phyloP scores from a whole-genome alignment of 2,888 invertebrate species.

The Drosophila hawaiiensis region DNA sequence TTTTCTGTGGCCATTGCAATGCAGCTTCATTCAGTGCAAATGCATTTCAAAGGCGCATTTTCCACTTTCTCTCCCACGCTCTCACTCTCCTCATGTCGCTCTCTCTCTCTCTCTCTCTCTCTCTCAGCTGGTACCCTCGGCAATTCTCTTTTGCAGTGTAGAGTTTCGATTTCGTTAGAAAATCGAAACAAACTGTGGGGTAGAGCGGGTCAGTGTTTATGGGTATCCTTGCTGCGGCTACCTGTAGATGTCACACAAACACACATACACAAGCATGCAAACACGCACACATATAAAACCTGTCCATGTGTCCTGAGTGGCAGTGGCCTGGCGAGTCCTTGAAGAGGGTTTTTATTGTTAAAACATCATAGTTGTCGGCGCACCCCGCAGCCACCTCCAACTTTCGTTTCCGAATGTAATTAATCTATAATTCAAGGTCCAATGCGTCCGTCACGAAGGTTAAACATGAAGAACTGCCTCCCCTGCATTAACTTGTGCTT shows the following conservation, averaged over 20 bases:
- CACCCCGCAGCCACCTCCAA: slow-evolving; percentile 4
- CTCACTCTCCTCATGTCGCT: background rate
- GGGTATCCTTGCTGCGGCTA: slow-evolving; percentile 75
- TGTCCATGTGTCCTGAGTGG: slow-evolving; percentile 18
- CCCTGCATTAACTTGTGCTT: slow-evolving; percentile 21
- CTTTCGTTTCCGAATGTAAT: slow-evolving; percentile 69
- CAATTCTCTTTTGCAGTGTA: slow-evolving; percentile 41
- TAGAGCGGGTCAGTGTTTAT: slow-evolving; percentile 44
- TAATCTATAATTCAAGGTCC: slow-evolving; percentile 78
- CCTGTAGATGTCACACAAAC: slow-evolving; percentile 78
- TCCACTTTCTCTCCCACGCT: slow-evolving; percentile 18
- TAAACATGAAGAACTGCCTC: slow-evolving; percentile 58
- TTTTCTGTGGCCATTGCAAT: slow-evolving; percentile 23
- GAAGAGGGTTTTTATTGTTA: slow-evolving; percentile 67
- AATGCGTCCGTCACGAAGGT: slow-evolving; percentile 70
- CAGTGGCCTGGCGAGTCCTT: slow-evolving; percentile 61
- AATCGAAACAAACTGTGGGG: slow-evolving; percentile 61
- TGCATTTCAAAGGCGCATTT: slow-evolving; percentile 71
- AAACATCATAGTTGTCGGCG: slow-evolving; percentile 36
- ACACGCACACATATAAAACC: slow-evolving; percentile 2
- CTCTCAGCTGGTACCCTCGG: slow-evolving; percentile 14
- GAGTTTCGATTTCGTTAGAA: slow-evolving; percentile 78
- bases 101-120: slow-evolving; percentile 1
- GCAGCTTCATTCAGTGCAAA: slow-evolving; percentile 36
- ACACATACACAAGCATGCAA: background rate